Conservation (phyloP, 1,140 invertebrate species). For the Luehdorfia chinensis region DNA sequence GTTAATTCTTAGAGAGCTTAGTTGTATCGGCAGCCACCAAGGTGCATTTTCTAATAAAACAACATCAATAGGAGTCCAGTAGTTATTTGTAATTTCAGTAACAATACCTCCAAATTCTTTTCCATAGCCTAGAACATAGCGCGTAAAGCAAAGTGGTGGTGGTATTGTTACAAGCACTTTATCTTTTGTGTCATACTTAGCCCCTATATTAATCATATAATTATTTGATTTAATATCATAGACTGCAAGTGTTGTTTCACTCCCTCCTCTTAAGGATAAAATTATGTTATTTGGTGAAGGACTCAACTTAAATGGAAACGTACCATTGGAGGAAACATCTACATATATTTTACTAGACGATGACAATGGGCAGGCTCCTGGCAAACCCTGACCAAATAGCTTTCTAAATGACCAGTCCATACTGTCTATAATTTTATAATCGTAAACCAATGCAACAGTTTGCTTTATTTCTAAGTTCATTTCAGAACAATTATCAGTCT, state of each 20-base stretch:
- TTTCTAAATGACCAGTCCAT: slow-evolving; percentile 91
- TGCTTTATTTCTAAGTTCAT: slow-evolving; percentile 88
- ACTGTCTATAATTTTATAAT: slow-evolving; percentile 81
- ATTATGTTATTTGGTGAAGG: slow-evolving; percentile 78
- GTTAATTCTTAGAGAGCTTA: slow-evolving; percentile 90
- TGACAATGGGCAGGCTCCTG: slow-evolving; percentile 88
- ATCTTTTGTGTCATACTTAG: slow-evolving; percentile 54
- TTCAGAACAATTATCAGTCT: slow-evolving; percentile 79
- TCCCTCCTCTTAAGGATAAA: slow-evolving; percentile 82
- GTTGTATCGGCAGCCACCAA: slow-evolving; percentile 95
- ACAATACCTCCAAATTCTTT: slow-evolving; percentile 93
- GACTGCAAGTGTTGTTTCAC: slow-evolving; percentile 80
- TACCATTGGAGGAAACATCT: slow-evolving; percentile 84
- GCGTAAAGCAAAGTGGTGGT: slow-evolving; percentile 86
- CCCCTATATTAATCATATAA: slow-evolving; percentile 84
- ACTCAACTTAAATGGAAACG: slow-evolving; percentile 78
- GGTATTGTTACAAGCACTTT: slow-evolving; percentile 72
- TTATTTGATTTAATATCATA: slow-evolving; percentile 80
- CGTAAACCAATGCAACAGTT: slow-evolving; percentile 91
- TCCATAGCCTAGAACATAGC: slow-evolving; percentile 90
- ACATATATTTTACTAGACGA: slow-evolving; percentile 88
- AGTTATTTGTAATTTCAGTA: slow-evolving; percentile 87
- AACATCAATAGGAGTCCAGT: slow-evolving; percentile 83
- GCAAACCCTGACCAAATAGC: slow-evolving; percentile 90
- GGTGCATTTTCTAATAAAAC: slow-evolving; percentile 90